Base-by-base conservation (phyloP, 2,888 invertebrate genomes). In the Drosophila lutescens region DNA sequence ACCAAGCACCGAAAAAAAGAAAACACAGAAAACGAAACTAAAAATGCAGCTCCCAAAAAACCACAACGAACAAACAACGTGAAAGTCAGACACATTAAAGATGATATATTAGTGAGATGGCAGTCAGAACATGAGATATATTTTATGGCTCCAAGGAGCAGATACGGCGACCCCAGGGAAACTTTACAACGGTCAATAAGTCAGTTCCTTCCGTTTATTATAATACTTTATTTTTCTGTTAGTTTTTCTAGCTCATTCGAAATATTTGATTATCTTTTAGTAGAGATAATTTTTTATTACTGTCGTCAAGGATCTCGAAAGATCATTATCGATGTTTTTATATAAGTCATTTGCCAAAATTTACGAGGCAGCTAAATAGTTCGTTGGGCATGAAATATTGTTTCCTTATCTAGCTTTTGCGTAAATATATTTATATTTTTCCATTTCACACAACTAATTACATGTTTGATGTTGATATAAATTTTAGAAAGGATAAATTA, bases 21-120 rank as follows among this genome's bases (percentile, higher is more conserved):
- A 43, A 43, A 58, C 26, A 56, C 41, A 40, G 43, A 54, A 50
- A 57, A 46, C 41, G 53, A 70, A 81, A 77, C 77, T 63, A 66
- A 87, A 85, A 77, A 62, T 71, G 61, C 84, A 60, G 49, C 44
- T 34, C 36, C 26, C n/a, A 36, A 41, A 63, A 61, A 55, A 59
- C 46, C 47, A 51, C 53, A 54, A 60, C 66, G 57, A 78, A 54
- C 73, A 59, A 70, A 69, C 73, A 67, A 54, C 60, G 55, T 61
- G 59, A 75, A 69, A 77, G 68, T 85, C 86, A 87, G 83, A 85
- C 86, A 86, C 88, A 83, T 83, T 83, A 88, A 83, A 83, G 78
- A 83, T 83, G 88, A 83, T 82, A 88, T 83, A 83, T 83, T 79
- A 62, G 83, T 47, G 61, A 66, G 77, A 73, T 74, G 74, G 74